Base-by-base conservation (phyloP, 1,140 invertebrate genomes). In the Drosophila busckii region DNA sequence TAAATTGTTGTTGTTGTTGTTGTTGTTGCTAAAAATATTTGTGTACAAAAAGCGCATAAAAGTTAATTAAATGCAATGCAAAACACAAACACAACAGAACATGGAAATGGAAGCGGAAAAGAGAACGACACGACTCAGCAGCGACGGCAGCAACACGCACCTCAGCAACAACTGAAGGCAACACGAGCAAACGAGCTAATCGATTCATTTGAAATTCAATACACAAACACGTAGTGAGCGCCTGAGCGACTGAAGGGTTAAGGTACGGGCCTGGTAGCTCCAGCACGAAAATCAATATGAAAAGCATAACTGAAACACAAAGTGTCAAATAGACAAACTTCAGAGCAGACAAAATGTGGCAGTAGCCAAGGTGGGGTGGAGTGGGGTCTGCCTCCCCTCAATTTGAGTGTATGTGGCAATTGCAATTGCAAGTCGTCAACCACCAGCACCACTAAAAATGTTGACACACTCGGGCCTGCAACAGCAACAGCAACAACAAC, bases 201-300 rank as follows among this genome's bases (percentile, higher is more conserved):
- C 70, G 70, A 76, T 76, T 76, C 70, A 76, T 78, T 76, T 76
- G 70, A 61, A 70, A 76, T 76, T 76, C 70, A 76, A 76, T 76
- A 76, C 71, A 76, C 70, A 76, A 65, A 76, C 70, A 69, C 60
- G 49, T 50, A 17, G 29, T 34, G 28, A 16, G 10, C 13, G 35
- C 9, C 16, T 15, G 32, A 40, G 15, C 12, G 15, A 20, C 16
- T 38, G 7, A 29, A 6, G 15, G 6, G 17, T 7, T 3, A 10
- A 7, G 6, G 37, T 1, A 16, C 6, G 29, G 9, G 17, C 0
- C 23, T 15, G 13, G 31, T 31, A 16, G 13, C 16, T 19, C 32
- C 41, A 40, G 48, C 49, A 61, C 70, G 65, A 76, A 76, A 76
- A 76, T 76, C 70, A 76, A 76, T 76, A 76, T 76, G 70, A 76